These are phyloP conservation scores for Oxycera nigricornis DNA, from an alignment of 2,888 invertebrate species.

Conservation along the genomic window DNA sequence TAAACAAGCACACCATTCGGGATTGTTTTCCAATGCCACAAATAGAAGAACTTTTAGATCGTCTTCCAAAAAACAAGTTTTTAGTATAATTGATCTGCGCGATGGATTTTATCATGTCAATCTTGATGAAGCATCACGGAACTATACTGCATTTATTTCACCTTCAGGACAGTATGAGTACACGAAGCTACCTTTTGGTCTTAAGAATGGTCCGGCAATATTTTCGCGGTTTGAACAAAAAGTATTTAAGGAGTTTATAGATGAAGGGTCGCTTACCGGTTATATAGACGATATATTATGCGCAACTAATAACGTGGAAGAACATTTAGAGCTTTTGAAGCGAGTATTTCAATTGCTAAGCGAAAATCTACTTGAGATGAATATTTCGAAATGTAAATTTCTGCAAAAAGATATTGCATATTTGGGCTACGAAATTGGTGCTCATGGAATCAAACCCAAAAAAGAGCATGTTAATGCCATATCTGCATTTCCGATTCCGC, in stretches of 20 bases:
- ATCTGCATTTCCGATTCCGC: background rate
- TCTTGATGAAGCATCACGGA: background rate
- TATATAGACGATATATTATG: conserved; percentile 16
- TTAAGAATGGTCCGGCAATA: conserved; percentile 1
- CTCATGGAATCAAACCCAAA: background rate
- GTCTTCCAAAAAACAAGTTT: conserved; percentile 6
- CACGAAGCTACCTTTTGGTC: conserved; percentile 12
- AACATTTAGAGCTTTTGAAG: background rate
- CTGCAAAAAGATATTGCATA: background rate
- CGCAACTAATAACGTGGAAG: background rate
- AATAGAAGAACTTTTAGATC: conserved; percentile 1
- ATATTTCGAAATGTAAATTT: conserved; percentile 14
- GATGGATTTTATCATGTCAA: conserved; percentile 1
- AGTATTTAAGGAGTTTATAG: conserved; percentile 2
- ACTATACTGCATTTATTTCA: conserved; percentile 15
- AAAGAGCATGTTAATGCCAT: background rate
- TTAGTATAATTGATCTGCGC: background rate
- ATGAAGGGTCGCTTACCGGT: background rate
- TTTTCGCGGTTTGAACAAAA: background rate
- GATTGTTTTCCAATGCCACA: background rate
- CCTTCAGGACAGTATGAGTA: conserved; percentile 18
- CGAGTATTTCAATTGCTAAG: background rate
- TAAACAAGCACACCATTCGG: background rate
- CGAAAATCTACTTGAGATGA: conserved; percentile 12
- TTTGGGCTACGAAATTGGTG: background rate